Base-by-base conservation (phyloP, 1,140 invertebrate genomes). In the Drosophila kikkawai region DNA sequence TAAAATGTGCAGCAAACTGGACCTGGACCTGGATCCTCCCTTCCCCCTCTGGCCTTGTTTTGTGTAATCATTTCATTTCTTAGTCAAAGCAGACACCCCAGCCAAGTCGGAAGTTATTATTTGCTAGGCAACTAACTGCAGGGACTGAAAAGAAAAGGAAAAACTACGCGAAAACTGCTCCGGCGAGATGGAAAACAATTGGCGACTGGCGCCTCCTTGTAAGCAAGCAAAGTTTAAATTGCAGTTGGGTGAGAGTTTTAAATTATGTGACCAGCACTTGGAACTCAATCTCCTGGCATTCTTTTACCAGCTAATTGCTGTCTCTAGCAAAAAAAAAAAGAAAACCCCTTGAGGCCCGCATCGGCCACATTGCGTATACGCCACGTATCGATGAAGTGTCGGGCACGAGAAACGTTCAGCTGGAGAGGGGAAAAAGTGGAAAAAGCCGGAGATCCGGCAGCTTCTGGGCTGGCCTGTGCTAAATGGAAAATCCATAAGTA, bases 41-140 rank as follows among this genome's bases (percentile, higher is more conserved):
- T 19, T 7, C 6, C 26, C 7, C 34, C 13, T 12, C 17, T 15
- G 48, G 48, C 2, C 59, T 56, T 77, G 77, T 71, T 79, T 79
- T 65, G 77, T 65, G 77, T 74, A 79, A 79, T 79, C 76, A 79
- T 79, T 79, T 79, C 75, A 71, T 79, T 79, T 79, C 66, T 79
- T 79, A 79, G 76, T 79, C 66, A 79, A 79, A 79, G 66, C 75
- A 78, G 76, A 61, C 69, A 50, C 55, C 45, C 47, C 47, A n/a
- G 47, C 22, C 47, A 34, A 51, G 74, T 63, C 69, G 76, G 76
- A 80, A 80, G 61, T 79, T 79, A 79, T 80, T 80, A 79, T 79
- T 80, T 74, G 76, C 77, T 48, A 80, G 68, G 77, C 68, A 80
- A 80, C 76, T 69, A 51, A 51, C 29, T 32, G 66, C 42, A 42